These are phyloP conservation scores for Stegodyphus mimosarum DNA, from an alignment of 1,140 invertebrate species.

Conservation along the genomic window DNA sequence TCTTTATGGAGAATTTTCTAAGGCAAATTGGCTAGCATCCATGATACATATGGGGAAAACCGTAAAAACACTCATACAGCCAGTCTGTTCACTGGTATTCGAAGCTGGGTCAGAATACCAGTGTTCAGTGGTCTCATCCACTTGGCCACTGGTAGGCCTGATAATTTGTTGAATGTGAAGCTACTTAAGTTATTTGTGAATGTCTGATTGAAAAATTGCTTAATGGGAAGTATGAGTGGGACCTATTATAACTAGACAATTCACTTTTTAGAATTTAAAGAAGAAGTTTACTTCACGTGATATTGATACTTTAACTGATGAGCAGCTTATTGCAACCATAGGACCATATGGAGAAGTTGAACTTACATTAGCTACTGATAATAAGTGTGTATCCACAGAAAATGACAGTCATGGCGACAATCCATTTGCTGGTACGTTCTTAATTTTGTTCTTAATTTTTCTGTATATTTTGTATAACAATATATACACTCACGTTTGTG, in stretches of 20 bases:
- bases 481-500: too few species aligned
- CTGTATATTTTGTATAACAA: neutral
- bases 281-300: conserved; percentile 67
- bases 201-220: neutral
- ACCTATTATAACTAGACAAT: neutral
- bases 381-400: conserved; percentile 80
- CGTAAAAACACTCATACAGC: too few species aligned
- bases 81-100: too few species aligned
- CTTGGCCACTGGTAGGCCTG: too few species aligned
- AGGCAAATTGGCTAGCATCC: too few species aligned
- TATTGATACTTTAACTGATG: conserved; percentile 69
- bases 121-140: neutral
- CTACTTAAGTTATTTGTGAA: neutral
- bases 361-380: conserved; percentile 58
- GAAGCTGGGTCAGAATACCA: too few species aligned
- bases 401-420: conserved; percentile 85
- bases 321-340: conserved; percentile 61
- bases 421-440: conserved; percentile 82
- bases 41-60: too few species aligned
- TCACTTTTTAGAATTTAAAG: conserved; percentile 2
- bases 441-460: neutral
- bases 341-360: conserved; percentile 56
- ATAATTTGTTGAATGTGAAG: too few species aligned
- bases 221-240: neutral
- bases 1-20: too few species aligned